Base-by-base conservation (phyloP, 2,888 invertebrate species). In the Chrysopilus asiliformis region DNA sequence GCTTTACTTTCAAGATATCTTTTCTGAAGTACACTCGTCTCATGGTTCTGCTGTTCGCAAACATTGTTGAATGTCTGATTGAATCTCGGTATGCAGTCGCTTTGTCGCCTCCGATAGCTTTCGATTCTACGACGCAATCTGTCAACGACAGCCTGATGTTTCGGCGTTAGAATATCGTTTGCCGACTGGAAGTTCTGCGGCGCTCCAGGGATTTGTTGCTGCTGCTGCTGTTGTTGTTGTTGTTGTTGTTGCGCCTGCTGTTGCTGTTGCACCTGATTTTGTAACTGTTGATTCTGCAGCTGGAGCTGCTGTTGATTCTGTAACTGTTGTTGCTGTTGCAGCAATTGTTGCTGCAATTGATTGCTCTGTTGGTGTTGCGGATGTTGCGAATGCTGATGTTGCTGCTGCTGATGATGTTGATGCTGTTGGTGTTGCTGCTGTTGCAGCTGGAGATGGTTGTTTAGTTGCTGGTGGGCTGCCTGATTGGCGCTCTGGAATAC, bases 41-140 rank as follows among this genome's bases (percentile, higher is more conserved):
- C 90, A 65, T 89, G 77, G 51, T 83, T 78, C 60, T 91, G 87
- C 59, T 89, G 89, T 56, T 91, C 90, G 67, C 85, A 85, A 43
- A 83, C 72, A 26, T 84, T 84, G 57, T 73, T 83, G 64, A 86
- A 83, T 45, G 85, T 80, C 58, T 85, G 85, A 58, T 87, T 86
- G 66, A 83, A 90, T 44, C 89, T 73, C 43, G 87, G 86, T 57
- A 81, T 79, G 58, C 84, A 83, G 57, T 85, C 85, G 48, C 72
- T 80, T 60, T 91, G 89, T 44, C 86, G 75, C 34, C 81, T 72
- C 36, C 91, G 74, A 64, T 93, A 93, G 48, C 73, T 76, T 56
- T 89, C 89, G 62, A 94, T 80, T 53, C 93, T 76, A 44, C 89
- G 75, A 51, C 79, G 78, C 37, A 86, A 67, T 45, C 87, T 74